Conservation (phyloP, 2,113 vertebrate genomes). For the Neomonachus schauinslandi region DNA sequence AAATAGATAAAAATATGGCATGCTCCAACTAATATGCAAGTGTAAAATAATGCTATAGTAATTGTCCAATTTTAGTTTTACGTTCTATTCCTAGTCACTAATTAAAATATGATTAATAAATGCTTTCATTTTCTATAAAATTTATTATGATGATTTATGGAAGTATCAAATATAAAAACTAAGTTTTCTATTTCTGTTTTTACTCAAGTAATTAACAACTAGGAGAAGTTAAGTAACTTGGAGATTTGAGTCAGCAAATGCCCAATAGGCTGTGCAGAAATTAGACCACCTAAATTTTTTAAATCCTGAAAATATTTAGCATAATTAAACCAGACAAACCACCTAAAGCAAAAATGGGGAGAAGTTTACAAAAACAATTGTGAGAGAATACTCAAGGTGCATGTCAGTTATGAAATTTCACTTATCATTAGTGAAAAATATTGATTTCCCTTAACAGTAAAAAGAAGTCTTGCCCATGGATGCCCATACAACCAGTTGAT, state of each 20-base stretch:
- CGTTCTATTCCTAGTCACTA: conserved; percentile 42
- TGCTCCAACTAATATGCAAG: background rate
- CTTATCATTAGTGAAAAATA: background rate
- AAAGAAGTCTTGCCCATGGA: background rate
- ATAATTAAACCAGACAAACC: background rate
- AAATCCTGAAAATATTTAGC: conserved; percentile 49
- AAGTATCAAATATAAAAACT: conserved; percentile 21
- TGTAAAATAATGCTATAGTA: conserved; percentile 26
- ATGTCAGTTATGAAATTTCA: background rate
- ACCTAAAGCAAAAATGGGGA: background rate
- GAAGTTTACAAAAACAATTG: background rate
- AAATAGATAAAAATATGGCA: conserved; percentile 51
- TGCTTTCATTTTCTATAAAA: conserved; percentile 15
- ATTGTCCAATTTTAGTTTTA: conserved; percentile 52
- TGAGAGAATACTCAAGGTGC: background rate
- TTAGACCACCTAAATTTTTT: background rate
- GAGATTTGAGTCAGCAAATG: conserved; percentile 34
- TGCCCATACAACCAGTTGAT: background rate
- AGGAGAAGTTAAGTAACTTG: conserved; percentile 25
- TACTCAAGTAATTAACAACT: conserved; percentile 50
- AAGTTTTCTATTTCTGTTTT: conserved; percentile 35
- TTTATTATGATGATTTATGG: conserved; percentile 32
- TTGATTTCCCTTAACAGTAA: background rate
- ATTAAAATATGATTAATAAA: conserved; percentile 58
- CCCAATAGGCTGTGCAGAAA: background rate